Evolutionary conservation across 2,113 vertebrate species (phyloP).

Genomic region (Chloropsis hardwickii): DNA sequence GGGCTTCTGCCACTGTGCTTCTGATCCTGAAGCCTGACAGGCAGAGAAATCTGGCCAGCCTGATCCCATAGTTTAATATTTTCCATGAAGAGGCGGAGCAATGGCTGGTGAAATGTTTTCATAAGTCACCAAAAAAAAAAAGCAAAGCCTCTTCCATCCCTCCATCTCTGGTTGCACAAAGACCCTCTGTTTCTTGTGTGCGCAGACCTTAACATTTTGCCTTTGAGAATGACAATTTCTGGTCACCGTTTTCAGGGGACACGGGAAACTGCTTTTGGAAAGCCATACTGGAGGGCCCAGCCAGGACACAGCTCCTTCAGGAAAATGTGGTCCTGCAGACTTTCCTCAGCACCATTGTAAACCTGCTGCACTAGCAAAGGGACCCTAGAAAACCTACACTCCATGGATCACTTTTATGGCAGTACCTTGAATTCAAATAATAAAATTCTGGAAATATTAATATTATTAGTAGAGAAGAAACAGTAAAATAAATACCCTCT

Average conservation of each 20-base stretch:
- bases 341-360: background rate
- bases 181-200: background rate
- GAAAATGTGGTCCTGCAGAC: background rate
- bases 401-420: background rate
- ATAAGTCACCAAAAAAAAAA: background rate
- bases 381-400: background rate
- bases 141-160: background rate
- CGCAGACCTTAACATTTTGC: accelerated
- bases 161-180: background rate
- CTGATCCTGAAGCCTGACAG: slow-evolving; percentile 43
- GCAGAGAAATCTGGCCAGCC: slow-evolving; percentile 21
- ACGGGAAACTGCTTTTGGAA: background rate
- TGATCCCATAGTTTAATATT: background rate
- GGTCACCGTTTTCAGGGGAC: background rate
- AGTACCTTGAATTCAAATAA: background rate
- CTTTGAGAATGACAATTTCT: background rate
- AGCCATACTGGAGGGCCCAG: background rate
- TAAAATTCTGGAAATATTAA: background rate
- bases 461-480: background rate
- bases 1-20: slow-evolving; percentile 55
- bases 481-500: background rate
- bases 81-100: slow-evolving; percentile 42
- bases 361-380: background rate
- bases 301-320: background rate
- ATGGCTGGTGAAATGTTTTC: background rate